Base-by-base conservation (phyloP, 1,140 invertebrate species). In the Trachelipus rathkii region DNA sequence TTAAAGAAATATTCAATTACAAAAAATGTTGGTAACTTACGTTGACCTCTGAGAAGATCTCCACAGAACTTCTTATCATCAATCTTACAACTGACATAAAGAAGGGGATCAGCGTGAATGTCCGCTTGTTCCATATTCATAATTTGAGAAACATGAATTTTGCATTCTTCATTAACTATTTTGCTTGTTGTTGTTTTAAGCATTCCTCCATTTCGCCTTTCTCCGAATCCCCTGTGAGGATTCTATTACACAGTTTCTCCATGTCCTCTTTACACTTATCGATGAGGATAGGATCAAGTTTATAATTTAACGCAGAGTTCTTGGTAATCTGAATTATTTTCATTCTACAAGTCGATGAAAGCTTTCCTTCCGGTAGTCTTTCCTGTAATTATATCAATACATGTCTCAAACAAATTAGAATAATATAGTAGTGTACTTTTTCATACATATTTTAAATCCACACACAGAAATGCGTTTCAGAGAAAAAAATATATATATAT, bases 301-400 rank as follows among this genome's bases (percentile, higher is more conserved):
- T 90, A 83, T 94, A 93, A 86, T 96, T 93, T 33, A 94, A 84
- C 5, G 94, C 93, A 82, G 93, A 92, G 83, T 96, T 93, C 84
- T 92, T 90, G 50, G 96, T 87, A 72, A 96, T 89, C 79, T 89
- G 89, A 8, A 90, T 87, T 84, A 98, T 89, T 86, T 96, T 91
- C 82, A 90, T 89, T 82, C 94, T 91, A 84, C 95, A 97, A 24
- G 88, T 86, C n/a, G 85, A 83, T 9, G 90, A 89, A 15, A 95
- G 83, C 83, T 91, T 91, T 0, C 89, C 89, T 82, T 91, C 87
- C 9, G 91, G 88, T 79, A 94, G 93, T 84, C 92, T 90, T 50
- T 89, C 89, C 79, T 81, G 33, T 33, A 33, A 33, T 33, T 33
- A 33, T 33, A 33, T 33, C 33, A 33, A 33, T 33, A 33, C 6